Percentiles rank a stretch among this genome's conserved stretches.
Evolutionary conservation across 2,888 invertebrate species (phyloP).

Genomic region (Tromatobia lineatoria): DNA sequence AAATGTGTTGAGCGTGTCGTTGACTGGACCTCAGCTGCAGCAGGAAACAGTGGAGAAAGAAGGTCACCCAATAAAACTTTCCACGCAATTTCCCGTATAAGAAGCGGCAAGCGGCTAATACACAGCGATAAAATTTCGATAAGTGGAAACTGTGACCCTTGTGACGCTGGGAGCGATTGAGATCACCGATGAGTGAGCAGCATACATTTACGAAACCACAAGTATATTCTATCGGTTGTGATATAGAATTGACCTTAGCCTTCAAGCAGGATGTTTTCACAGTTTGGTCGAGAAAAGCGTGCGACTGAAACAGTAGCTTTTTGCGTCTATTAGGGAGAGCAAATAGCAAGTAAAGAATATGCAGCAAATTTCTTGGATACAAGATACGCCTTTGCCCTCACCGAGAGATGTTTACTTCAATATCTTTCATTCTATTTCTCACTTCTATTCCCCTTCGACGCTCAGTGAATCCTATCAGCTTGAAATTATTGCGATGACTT

Average conservation of each 20-base stretch:
- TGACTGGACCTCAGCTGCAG: neutral
- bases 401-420: neutral
- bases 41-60: neutral
- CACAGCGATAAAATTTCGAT: constrained; percentile 30
- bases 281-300: constrained; percentile 3
- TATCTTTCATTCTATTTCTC: neutral
- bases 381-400: neutral
- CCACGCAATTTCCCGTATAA: constrained; percentile 47
- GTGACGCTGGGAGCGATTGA: constrained; percentile 30
- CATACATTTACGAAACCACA: neutral
- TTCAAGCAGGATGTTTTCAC: constrained; percentile 56
- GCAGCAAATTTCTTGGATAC: neutral
- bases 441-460: neutral
- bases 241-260: constrained; percentile 67
- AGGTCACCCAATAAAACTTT: constrained; percentile 33
- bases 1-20: neutral
- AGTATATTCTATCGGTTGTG: neutral
- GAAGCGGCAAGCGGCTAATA: neutral
- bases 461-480: neutral
- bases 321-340: constrained; percentile 1
- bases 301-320: neutral
- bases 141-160: constrained; percentile 34
- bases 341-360: neutral
- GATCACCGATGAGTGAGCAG: neutral
- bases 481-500: neutral